These are phyloP conservation scores for Marronus borbonicus DNA, from an alignment of 2,888 invertebrate species.

Conservation along the genomic window DNA sequence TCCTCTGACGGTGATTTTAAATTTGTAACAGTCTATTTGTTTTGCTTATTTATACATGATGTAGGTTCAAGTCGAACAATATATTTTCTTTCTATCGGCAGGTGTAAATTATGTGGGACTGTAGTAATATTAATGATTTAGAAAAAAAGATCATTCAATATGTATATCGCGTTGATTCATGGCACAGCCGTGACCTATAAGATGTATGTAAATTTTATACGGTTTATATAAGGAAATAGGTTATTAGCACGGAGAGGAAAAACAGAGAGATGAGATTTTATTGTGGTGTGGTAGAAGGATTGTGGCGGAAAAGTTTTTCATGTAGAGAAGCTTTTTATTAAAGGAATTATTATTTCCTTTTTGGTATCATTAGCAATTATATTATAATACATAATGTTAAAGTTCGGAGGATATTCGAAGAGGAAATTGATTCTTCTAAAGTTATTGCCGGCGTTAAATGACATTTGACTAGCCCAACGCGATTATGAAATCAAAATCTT, in stretches of 20 bases:
- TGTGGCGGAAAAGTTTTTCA: neutral
- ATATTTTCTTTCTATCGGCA: neutral
- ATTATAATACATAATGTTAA: neutral
- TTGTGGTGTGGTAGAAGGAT: neutral
- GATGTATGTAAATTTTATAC: conserved; percentile 19
- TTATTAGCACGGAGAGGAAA: conserved; percentile 21
- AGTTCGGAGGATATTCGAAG: neutral
- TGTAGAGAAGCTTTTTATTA: neutral
- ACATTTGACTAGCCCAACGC: too few relatives aligned
- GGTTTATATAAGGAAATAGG: conserved; percentile 15
- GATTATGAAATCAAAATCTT: too few relatives aligned
- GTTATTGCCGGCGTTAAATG: too few relatives aligned
- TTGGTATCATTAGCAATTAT: too few relatives aligned
- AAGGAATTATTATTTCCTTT: too few relatives aligned
- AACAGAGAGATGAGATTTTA: neutral
- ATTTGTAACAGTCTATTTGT: conserved; percentile 7
- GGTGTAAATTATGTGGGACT: conserved; percentile 16
- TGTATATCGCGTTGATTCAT: conserved; percentile 12
- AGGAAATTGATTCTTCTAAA: neutral
- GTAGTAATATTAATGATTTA: neutral
- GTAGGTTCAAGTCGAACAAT: neutral
- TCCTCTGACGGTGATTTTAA: neutral
- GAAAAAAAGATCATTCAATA: neutral
- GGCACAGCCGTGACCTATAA: conserved; percentile 21
- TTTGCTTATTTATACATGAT: neutral